phyloP scores from a whole-genome alignment of 2,888 invertebrate genomes.

The Sinopyrophorus schimmeli region DNA sequence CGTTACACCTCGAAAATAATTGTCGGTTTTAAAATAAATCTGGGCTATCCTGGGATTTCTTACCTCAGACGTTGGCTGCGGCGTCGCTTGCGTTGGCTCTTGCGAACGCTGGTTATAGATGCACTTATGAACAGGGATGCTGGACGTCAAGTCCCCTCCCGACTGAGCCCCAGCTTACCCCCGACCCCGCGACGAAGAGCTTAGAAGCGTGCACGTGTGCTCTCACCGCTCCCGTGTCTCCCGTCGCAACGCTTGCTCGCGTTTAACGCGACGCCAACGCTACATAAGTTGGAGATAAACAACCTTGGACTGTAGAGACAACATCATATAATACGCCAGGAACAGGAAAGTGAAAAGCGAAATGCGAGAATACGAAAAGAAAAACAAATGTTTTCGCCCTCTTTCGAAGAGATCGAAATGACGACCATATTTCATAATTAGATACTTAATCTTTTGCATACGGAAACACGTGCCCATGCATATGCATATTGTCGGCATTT shows the following conservation, averaged over 20 bases:
- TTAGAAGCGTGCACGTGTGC: constrained; percentile 43
- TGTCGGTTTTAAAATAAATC: constrained; percentile 42
- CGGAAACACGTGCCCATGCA: too few relatives aligned
- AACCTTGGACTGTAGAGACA: constrained; percentile 19
- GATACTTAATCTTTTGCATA: too few relatives aligned
- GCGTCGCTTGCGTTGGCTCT: constrained; percentile 37
- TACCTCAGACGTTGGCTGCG: constrained; percentile 39
- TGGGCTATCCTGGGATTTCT: constrained; percentile 40
- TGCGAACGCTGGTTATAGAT: constrained; percentile 40
- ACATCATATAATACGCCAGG: constrained; percentile 7
- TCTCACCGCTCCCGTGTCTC: constrained; percentile 30
- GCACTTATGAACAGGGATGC: constrained; percentile 42
- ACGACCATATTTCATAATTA: too few relatives aligned
- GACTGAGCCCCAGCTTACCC: constrained; percentile 36
- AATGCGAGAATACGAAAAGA: too few relatives aligned
- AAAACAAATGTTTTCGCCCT: too few relatives aligned
- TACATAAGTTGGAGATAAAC: constrained; percentile 36
- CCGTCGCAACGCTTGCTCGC: constrained; percentile 34
- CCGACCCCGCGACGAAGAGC: constrained; percentile 34
- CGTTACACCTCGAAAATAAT: constrained; percentile 42
- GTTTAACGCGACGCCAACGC: constrained; percentile 39
- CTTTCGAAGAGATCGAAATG: too few relatives aligned
- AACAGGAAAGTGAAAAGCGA: too few relatives aligned
- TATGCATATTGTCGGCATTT: too few relatives aligned
- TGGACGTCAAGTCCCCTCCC: constrained; percentile 43